phyloP scores from a whole-genome alignment of 92 coral and sea anemone species.

The Porites evermanni region DNA sequence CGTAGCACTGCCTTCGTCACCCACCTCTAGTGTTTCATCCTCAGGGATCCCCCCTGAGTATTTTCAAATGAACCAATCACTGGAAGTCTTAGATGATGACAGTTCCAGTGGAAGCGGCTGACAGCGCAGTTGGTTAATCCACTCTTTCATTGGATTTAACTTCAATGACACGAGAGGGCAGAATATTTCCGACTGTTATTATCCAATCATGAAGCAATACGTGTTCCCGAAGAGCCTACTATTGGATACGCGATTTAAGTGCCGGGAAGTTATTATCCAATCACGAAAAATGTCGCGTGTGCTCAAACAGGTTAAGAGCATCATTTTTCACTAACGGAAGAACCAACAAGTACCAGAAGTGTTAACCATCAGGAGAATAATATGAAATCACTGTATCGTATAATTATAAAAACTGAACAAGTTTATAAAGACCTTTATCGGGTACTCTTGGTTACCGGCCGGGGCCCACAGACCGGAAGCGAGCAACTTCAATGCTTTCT shows the following conservation, averaged over 20 bases:
- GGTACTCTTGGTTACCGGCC: too few relatives aligned
- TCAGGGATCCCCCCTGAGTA: conserved; percentile 43
- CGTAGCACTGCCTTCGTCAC: conserved; percentile 70
- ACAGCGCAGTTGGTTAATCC: background rate
- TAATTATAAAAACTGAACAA: too few relatives aligned
- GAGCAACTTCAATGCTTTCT: too few relatives aligned
- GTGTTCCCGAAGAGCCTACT: background rate
- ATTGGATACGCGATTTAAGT: background rate
- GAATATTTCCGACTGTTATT: background rate
- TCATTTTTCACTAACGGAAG: too few relatives aligned
- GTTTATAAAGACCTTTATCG: too few relatives aligned
- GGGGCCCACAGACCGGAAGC: too few relatives aligned
- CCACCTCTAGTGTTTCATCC: conserved; percentile 56
- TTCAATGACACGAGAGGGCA: background rate
- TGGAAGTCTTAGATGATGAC: conserved; percentile 43
- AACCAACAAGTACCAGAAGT: too few relatives aligned
- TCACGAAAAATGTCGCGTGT: background rate
- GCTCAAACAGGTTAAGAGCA: too few relatives aligned
- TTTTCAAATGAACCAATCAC: conserved; percentile 41
- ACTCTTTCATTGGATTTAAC: background rate
- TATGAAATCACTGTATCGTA: too few relatives aligned
- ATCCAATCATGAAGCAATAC: background rate
- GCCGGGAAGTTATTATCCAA: background rate
- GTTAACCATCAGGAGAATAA: too few relatives aligned
- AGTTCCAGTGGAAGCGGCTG: conserved; percentile 23